Evolutionary conservation across 2,888 invertebrate genomes (phyloP).

Genomic region (Drosophila phalerata): DNA sequence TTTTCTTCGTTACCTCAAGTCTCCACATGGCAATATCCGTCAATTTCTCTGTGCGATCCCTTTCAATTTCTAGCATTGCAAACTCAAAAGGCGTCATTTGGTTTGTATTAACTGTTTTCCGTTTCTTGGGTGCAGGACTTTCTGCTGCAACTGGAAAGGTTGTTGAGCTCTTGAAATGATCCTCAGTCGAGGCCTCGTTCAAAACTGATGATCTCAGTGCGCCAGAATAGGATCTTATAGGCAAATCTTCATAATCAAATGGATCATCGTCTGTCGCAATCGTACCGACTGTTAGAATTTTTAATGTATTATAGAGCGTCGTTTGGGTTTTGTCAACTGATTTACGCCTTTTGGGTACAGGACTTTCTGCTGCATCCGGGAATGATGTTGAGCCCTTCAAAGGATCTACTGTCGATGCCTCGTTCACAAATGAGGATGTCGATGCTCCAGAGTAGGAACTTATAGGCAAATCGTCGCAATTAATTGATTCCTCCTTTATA

Average conservation of each 20-base stretch:
- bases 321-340: no score
- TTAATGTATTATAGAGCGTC: no score
- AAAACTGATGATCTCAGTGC: neutral
- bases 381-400: no score
- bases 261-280: no score
- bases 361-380: no score
- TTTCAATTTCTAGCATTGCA: constrained; percentile 16
- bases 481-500: neutral
- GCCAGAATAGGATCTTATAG: neutral
- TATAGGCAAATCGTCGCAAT: neutral
- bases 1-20: constrained; percentile 11
- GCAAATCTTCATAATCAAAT: no score
- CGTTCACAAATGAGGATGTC: no score
- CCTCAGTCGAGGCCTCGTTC: neutral
- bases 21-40: constrained; percentile 10
- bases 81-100: constrained; percentile 20
- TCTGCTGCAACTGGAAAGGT: neutral
- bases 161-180: neutral
- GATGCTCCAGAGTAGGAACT: no score
- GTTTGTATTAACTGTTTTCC: neutral
- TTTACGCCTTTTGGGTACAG: no score
- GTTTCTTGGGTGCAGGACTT: neutral
- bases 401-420: no score
- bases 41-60: constrained; percentile 9
- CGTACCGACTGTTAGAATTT: no score